These are phyloP conservation scores for Dynastes hyllus DNA, from an alignment of 2,888 invertebrate species.

Conservation along the genomic window DNA sequence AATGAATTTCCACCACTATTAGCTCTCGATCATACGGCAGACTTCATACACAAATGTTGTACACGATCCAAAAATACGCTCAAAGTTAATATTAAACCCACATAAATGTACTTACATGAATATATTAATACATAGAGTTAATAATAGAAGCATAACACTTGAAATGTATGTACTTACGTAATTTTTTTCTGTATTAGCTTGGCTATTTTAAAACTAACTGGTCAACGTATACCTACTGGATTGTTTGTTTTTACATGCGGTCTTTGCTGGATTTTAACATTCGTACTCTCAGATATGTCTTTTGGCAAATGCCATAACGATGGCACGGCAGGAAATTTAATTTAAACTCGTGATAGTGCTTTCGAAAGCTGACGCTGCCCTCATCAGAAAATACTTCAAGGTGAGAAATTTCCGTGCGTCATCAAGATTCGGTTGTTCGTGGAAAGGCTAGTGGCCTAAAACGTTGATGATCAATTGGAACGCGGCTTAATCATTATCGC, in stretches of 20 bases:
- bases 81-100: slow-evolving; percentile 43
- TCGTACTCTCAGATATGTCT: background rate
- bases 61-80: slow-evolving; percentile 37
- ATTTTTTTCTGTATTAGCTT: slow-evolving; percentile 12
- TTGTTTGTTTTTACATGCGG: slow-evolving; percentile 19
- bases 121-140: slow-evolving; percentile 36
- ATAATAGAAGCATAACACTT: slow-evolving; percentile 41
- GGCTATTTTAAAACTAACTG: background rate
- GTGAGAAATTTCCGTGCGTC: background rate
- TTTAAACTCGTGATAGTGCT: background rate
- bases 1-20: slow-evolving; percentile 45
- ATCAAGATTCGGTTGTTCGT: background rate
- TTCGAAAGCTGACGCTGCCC: background rate
- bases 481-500: too few relatives aligned
- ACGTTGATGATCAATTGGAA: too few relatives aligned
- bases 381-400: background rate
- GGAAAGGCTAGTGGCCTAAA: background rate
- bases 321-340: slow-evolving; percentile 7
- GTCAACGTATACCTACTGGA: background rate
- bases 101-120: slow-evolving; percentile 41
- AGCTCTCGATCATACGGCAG: slow-evolving; percentile 38
- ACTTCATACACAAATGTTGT: slow-evolving; percentile 36
- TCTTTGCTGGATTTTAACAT: background rate
- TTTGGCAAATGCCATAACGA: background rate
- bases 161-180: slow-evolving; percentile 9